Conservation (phyloP, 1,140 invertebrate species). For the Drosophila mauritiana region DNA sequence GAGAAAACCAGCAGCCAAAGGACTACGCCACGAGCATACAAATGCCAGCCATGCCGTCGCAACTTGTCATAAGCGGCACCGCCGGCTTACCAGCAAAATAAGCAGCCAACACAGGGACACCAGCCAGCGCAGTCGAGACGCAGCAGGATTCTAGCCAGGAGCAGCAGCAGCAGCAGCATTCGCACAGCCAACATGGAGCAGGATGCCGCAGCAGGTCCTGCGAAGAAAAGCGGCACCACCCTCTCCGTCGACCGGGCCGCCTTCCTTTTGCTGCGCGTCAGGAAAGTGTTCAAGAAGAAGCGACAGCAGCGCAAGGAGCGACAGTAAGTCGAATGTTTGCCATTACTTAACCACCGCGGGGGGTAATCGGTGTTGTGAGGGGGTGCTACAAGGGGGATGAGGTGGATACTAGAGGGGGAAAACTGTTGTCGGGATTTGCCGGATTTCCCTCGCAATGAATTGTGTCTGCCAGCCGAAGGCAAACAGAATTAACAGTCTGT, state of each 20-base stretch:
- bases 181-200: slow-evolving; percentile 44
- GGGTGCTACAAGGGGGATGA: neutral
- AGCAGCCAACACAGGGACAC: slow-evolving; percentile 25
- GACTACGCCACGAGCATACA: slow-evolving; percentile 61
- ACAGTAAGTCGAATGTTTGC: slow-evolving; percentile 86
- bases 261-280: slow-evolving; percentile 93
- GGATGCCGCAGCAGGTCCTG: slow-evolving; percentile 55
- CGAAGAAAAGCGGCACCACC: slow-evolving; percentile 83
- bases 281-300: slow-evolving; percentile 95
- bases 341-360: slow-evolving; percentile 34
- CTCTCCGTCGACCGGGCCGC: slow-evolving; percentile 94
- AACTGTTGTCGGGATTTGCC: slow-evolving; percentile 24
- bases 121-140: slow-evolving; percentile 4
- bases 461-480: slow-evolving; percentile 34
- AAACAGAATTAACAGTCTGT: slow-evolving; percentile 52
- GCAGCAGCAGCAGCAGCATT: slow-evolving; percentile 12
- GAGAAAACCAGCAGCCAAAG: slow-evolving; percentile 11
- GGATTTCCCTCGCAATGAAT: slow-evolving; percentile 40
- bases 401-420: neutral
- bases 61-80: slow-evolving; percentile 35
- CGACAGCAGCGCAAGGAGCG: slow-evolving; percentile 93
- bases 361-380: slow-evolving; percentile 1
- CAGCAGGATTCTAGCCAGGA: slow-evolving; percentile 2
- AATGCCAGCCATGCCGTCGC: slow-evolving; percentile 54
- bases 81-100: slow-evolving; percentile 29